A percentile compares a stretch with the other conserved stretches of the same genome.
Conservation (phyloP, 2,797 vertebrate genomes). For the Forpus xanthops region DNA sequence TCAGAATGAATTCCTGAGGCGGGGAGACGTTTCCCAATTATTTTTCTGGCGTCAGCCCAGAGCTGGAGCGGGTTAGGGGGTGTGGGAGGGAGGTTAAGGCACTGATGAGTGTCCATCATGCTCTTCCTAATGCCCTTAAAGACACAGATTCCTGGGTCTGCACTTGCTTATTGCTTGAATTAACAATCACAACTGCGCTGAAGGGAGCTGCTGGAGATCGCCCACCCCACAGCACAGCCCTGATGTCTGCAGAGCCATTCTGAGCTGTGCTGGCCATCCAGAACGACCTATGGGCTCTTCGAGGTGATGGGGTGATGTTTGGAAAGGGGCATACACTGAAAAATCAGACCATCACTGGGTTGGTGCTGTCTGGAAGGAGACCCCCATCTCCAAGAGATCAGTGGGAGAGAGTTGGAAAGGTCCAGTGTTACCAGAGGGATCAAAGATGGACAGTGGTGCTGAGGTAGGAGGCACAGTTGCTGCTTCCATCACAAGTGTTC, state of each 20-base stretch:
- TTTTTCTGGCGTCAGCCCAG: neutral
- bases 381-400: fast-evolving
- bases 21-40: neutral
- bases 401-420: neutral
- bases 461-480: neutral
- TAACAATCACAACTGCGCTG: neutral
- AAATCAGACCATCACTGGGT: neutral
- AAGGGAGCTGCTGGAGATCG: neutral
- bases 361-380: too few relatives aligned
- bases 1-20: neutral
- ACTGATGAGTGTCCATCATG: neutral
- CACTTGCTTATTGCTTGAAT: neutral
- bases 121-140: neutral
- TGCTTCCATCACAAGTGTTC: neutral
- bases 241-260: fast-evolving
- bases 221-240: neutral
- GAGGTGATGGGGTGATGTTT: neutral
- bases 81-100: fast-evolving
- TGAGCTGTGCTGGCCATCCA: neutral
- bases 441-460: neutral
- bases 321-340: neutral
- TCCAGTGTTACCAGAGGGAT: neutral
- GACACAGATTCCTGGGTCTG: neutral
- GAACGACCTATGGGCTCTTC: neutral
- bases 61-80: neutral